Evolutionary conservation across 1,140 invertebrate species (phyloP).

Genomic region (Neodiprion virginianus): DNA sequence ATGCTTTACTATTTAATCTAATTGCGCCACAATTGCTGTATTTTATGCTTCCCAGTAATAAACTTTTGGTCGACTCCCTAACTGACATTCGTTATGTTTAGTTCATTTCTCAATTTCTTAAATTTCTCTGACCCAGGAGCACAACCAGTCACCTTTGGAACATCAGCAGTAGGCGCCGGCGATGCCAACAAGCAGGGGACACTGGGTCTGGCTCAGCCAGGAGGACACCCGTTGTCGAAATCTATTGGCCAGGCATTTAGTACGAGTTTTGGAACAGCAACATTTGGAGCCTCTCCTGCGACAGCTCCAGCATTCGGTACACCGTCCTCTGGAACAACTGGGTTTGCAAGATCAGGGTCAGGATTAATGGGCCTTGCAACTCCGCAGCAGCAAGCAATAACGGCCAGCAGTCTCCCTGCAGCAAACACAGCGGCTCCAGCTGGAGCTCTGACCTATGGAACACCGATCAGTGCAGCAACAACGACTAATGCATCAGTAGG

Average conservation of each 20-base stretch:
- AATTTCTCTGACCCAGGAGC: background rate
- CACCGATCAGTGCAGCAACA: constrained; percentile 32
- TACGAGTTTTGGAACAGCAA: background rate
- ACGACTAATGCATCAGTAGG: constrained; percentile 41
- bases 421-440: constrained; percentile 10
- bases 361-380: constrained; percentile 16
- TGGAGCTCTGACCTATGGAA: constrained; percentile 25
- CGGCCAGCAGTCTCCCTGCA: constrained; percentile 9
- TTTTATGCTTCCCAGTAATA: too few species aligned
- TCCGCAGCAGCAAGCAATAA: background rate
- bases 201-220: constrained; percentile 21
- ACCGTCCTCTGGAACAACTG: constrained; percentile 1
- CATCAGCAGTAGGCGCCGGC: constrained; percentile 24
- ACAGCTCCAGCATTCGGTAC: background rate
- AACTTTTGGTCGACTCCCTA: too few species aligned
- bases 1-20: too few species aligned
- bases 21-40: too few species aligned
- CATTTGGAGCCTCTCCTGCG: constrained; percentile 13
- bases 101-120: background rate
- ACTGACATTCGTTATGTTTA: background rate
- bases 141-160: constrained; percentile 26
- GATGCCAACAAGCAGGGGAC: constrained; percentile 31
- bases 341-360: constrained; percentile 21
- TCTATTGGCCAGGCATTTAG: constrained; percentile 6
- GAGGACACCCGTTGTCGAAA: constrained; percentile 23